Evolutionary conservation across 2,113 vertebrate species (phyloP), one percentile per base, ranked within the genome.

Genomic region (Mirza zaza): DNA sequence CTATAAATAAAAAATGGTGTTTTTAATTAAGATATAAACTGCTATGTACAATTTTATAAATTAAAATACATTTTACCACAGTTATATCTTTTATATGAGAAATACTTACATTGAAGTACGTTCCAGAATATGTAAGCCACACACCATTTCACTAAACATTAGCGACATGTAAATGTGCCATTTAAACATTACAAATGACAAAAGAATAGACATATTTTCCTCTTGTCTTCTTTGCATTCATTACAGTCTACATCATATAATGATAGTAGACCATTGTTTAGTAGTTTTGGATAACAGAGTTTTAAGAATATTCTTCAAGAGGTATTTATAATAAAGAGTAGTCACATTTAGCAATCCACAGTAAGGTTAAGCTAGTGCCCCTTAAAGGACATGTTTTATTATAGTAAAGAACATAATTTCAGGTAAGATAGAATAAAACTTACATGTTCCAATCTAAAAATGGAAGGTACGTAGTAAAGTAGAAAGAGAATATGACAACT

Each of bases 41-140:
- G 34, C 36, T 39, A 67, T 75, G 76, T 48, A 71, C 83, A 42
- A 13, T 91, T 96, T 42, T 90, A 23, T 55, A 96, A 91, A 18
- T 91, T 87, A 92, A 96, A 94, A 68, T 92, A 14, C 34, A 91
- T 88, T 95, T 95, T 90, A 68, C 2, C 25, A 27, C 36, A 6
- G 18, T 57, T 73, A 57, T 50, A 20, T 61, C 52, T 91, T 94
- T 76, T 3, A n/a, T 61, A 45, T n/a, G 23, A 87, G 65, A 89
- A 87, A 92, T 11, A 65, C 27, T 65, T 83, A 68, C 6, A 65
- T 14, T 83, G 73, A 97, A 86, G 70, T 70, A 85, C 5, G 52
- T 82, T 45, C 52, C 29, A 91, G 39, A 97, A 81, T 59, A 73
- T 50, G n/a, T 82, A 92, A 95, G 18, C 39, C 48, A 92, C 15